Conservation (phyloP, 2,888 invertebrate genomes). For the Cosmorhoe ocellata region DNA sequence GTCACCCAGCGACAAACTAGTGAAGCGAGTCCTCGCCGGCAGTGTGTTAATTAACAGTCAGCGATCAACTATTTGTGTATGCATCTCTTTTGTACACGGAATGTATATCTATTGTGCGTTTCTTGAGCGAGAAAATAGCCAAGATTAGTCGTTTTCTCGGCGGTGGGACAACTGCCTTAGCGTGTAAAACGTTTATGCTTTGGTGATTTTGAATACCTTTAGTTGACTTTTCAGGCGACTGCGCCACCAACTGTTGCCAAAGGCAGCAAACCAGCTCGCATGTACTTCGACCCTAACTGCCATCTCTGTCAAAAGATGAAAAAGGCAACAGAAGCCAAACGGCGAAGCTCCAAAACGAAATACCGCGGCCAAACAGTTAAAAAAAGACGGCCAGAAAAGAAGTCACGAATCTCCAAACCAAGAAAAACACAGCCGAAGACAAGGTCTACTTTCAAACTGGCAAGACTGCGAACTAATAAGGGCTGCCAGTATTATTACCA, state of each 20-base stretch:
- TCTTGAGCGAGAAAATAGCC: no score
- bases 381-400: neutral
- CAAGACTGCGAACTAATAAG: neutral
- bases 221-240: neutral
- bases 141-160: no score
- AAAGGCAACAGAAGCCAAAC: neutral
- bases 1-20: no score
- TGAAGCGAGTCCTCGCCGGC: no score
- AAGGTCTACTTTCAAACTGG: neutral
- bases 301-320: slow-evolving; percentile 1
- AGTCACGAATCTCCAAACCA: neutral
- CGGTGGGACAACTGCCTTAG: no score
- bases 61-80: no score
- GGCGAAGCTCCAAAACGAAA: neutral
- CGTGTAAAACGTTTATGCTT: no score
- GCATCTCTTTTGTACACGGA: no score
- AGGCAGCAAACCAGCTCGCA: neutral
- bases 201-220: no score
- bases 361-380: no score
- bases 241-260: neutral
- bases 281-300: neutral
- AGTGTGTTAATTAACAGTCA: no score
- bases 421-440: neutral
- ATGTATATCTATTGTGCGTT: no score
- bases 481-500: neutral